These are phyloP conservation scores for Tachyglossus aculeatus DNA, from an alignment of 2,797 vertebrate species.

Conservation along the genomic window DNA sequence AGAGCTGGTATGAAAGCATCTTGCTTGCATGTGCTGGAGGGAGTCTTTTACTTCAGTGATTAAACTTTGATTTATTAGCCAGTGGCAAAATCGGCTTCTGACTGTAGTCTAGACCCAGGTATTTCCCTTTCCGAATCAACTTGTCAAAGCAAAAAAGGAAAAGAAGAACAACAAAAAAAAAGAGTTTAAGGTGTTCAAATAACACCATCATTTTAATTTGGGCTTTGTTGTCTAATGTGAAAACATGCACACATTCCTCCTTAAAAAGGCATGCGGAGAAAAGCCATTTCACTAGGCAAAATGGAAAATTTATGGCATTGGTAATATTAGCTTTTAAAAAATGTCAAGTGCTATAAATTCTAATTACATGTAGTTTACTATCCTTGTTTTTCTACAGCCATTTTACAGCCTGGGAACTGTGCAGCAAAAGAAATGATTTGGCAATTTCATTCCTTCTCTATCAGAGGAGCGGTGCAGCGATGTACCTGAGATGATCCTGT, in stretches of 20 bases:
- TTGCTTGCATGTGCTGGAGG: conserved; percentile 16
- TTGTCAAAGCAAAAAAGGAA: not conserved
- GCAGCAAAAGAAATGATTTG: not conserved
- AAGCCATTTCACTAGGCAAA: not conserved
- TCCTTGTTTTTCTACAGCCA: not conserved
- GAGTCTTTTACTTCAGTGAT: conserved; percentile 20
- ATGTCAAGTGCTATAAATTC: not conserved
- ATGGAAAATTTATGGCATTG: not conserved
- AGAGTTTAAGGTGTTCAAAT: conserved; percentile 1
- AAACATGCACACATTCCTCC: not conserved
- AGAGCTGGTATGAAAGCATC: conserved; percentile 30
- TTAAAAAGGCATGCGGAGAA: conserved; percentile 1
- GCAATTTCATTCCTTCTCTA: too few species aligned
- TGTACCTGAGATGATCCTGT: not conserved
- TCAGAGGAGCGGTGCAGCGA: too few species aligned
- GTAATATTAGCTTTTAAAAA: not conserved
- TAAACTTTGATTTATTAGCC: conserved; percentile 50
- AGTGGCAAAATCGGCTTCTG: conserved; percentile 15
- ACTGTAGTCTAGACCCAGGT: not conserved
- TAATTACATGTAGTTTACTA: not conserved
- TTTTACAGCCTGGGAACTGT: not conserved
- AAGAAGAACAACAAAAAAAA: not conserved
- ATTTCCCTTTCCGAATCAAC: not conserved
- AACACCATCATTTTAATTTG: not conserved
- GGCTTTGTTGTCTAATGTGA: not conserved